These are phyloP conservation scores for Listrodromus nycthemerus DNA, from an alignment of 2,888 invertebrate genomes.

Conservation along the genomic window DNA sequence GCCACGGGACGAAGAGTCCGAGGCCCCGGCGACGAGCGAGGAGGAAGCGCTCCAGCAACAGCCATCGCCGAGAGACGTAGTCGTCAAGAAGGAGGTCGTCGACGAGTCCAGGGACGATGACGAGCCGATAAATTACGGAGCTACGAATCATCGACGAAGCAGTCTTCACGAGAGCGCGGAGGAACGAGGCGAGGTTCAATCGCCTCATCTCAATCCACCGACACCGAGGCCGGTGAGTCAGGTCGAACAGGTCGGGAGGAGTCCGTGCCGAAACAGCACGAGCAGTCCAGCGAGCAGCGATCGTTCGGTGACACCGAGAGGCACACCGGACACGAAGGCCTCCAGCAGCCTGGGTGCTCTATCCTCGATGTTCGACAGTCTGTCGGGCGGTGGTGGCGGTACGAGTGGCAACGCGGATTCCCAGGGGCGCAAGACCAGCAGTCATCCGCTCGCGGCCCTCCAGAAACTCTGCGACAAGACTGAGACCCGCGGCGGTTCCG, in stretches of 20 bases:
- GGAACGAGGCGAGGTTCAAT: slow-evolving; percentile 82
- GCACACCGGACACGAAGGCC: slow-evolving; percentile 87
- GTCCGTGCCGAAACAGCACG: slow-evolving; percentile 88
- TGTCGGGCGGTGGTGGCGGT: slow-evolving; percentile 87
- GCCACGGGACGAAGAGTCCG: slow-evolving; percentile 82
- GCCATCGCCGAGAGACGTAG: slow-evolving; percentile 84
- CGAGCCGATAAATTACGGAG: slow-evolving; percentile 74
- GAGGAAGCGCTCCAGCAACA: slow-evolving; percentile 84
- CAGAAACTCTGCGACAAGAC: slow-evolving; percentile 98
- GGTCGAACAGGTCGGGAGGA: slow-evolving; percentile 83
- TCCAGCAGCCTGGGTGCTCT: slow-evolving; percentile 91
- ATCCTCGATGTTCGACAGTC: slow-evolving; percentile 95
- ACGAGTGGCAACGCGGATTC: slow-evolving; percentile 84
- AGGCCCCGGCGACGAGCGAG: slow-evolving; percentile 84
- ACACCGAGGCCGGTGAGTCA: slow-evolving; percentile 86
- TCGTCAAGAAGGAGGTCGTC: slow-evolving; percentile 88
- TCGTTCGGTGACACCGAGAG: slow-evolving; percentile 91
- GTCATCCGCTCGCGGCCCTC: slow-evolving; percentile 96
- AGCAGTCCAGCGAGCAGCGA: slow-evolving; percentile 92
- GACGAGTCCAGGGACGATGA: slow-evolving; percentile 86
- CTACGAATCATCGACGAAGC: slow-evolving; percentile 76
- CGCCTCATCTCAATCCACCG: slow-evolving; percentile 82
- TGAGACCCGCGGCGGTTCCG: slow-evolving; percentile 89
- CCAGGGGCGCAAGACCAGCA: slow-evolving; percentile 89
- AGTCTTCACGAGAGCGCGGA: slow-evolving; percentile 80